A percentile compares a stretch with the other conserved stretches of the same genome.
Conservation (phyloP, 2,113 vertebrate genomes). For the Pelusios castaneus region DNA sequence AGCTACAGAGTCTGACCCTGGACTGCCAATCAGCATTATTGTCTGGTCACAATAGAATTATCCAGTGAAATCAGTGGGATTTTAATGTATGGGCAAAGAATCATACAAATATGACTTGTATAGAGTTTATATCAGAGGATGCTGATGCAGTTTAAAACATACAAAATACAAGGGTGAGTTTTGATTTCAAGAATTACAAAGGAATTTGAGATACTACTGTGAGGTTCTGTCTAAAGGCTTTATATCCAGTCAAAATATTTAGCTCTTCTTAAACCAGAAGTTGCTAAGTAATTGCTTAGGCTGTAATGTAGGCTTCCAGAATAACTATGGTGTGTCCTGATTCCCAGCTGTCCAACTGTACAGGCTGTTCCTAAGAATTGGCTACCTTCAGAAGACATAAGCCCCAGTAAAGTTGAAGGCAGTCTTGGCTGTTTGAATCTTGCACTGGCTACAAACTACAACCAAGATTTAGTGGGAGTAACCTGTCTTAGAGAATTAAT, state of each 20-base stretch:
- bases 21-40: not conserved
- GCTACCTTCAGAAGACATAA: not conserved
- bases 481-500: not conserved
- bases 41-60: not conserved
- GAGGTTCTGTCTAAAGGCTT: not conserved
- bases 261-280: accelerated
- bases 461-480: accelerated
- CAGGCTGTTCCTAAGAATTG: accelerated
- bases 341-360: not conserved
- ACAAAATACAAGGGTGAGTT: not conserved
- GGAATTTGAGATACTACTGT: not conserved
- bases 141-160: not conserved
- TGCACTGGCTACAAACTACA: accelerated
- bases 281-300: not conserved
- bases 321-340: not conserved
- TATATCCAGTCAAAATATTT: not conserved
- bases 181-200: accelerated
- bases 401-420: not conserved
- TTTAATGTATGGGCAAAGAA: not conserved
- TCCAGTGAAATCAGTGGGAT: not conserved
- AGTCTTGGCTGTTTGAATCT: not conserved
- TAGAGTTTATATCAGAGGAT: accelerated
- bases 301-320: not conserved
- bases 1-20: accelerated
- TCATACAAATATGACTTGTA: not conserved